Percentiles rank a stretch among this genome's conserved stretches.
phyloP scores from a whole-genome alignment of 2,888 invertebrate genomes.

The Acleris holmiana region DNA sequence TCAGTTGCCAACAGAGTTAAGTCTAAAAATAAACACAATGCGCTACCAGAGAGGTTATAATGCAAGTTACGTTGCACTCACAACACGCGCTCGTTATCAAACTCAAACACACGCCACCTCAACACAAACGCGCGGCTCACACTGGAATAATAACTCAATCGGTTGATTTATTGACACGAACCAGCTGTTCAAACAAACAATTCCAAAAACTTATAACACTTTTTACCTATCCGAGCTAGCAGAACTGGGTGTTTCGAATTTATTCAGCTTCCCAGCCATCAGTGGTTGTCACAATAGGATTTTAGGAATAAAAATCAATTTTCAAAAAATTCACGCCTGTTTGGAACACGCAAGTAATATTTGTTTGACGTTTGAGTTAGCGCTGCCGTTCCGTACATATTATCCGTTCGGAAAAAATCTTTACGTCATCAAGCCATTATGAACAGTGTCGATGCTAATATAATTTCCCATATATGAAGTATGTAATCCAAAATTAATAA shows the following conservation, averaged over 20 bases:
- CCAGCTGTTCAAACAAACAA: constrained; percentile 81
- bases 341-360: constrained; percentile 60
- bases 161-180: constrained; percentile 64
- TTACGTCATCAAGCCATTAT: background rate
- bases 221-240: constrained; percentile 95
- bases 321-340: constrained; percentile 55
- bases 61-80: constrained; percentile 54
- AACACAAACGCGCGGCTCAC: constrained; percentile 56
- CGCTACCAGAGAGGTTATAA: constrained; percentile 73
- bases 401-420: background rate
- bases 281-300: constrained; percentile 49
- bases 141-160: constrained; percentile 58
- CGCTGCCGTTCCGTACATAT: constrained; percentile 47
- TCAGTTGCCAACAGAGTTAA: constrained; percentile 72
- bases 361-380: constrained; percentile 48
- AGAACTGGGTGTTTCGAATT: constrained; percentile 94
- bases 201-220: constrained; percentile 63
- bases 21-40: constrained; percentile 81
- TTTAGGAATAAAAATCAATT: constrained; percentile 34
- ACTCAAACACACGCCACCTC: constrained; percentile 55
- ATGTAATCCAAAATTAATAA: too few relatives aligned
- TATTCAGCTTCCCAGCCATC: constrained; percentile 83
- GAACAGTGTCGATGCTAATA: too few relatives aligned
- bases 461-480: background rate
- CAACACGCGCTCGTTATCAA: constrained; percentile 45